Conservation (phyloP, 2,113 vertebrate species). For the Antennarius striatus region DNA sequence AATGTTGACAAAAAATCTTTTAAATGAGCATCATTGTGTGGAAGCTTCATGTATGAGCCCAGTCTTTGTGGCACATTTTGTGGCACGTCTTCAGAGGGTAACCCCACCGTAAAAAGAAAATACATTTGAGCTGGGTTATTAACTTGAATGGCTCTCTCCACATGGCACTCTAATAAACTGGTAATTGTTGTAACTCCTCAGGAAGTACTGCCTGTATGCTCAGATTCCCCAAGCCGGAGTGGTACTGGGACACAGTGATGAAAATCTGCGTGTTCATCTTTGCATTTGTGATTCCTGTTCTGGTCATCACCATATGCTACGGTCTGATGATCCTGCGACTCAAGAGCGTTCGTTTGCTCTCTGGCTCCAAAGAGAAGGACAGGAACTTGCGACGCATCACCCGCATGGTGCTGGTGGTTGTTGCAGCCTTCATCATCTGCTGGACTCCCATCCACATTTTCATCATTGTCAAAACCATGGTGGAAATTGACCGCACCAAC, state of each 20-base stretch:
- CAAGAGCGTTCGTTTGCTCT: slow-evolving; percentile 93
- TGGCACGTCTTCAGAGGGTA: slow-evolving; percentile 8
- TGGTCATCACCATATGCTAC: slow-evolving; percentile 95
- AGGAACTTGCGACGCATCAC: slow-evolving; percentile 93
- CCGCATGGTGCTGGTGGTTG: slow-evolving; percentile 95
- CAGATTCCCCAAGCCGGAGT: slow-evolving; percentile 86
- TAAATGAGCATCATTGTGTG: background rate
- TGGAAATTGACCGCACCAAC: slow-evolving; percentile 86
- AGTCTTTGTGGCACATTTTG: background rate
- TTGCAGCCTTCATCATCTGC: slow-evolving; percentile 95
- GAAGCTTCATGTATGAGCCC: background rate
- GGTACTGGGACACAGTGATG: slow-evolving; percentile 93
- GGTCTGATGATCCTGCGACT: slow-evolving; percentile 94
- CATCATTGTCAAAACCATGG: slow-evolving; percentile 92
- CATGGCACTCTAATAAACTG: slow-evolving; percentile 27
- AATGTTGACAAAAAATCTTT: background rate
- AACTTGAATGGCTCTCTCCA: slow-evolving; percentile 34
- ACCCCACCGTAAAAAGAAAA: slow-evolving; percentile 16
- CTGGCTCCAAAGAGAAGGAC: slow-evolving; percentile 96
- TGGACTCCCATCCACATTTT: slow-evolving; percentile 99
- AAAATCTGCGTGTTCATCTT: slow-evolving; percentile 97
- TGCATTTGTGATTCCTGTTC: slow-evolving; percentile 91
- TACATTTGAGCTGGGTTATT: slow-evolving; percentile 42
- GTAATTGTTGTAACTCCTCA: slow-evolving; percentile 53
- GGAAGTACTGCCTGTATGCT: slow-evolving; percentile 85